Evolutionary conservation across 2,888 invertebrate species (phyloP), one percentile per base, ranked within the genome.

Genomic region (Allygus modestus): DNA sequence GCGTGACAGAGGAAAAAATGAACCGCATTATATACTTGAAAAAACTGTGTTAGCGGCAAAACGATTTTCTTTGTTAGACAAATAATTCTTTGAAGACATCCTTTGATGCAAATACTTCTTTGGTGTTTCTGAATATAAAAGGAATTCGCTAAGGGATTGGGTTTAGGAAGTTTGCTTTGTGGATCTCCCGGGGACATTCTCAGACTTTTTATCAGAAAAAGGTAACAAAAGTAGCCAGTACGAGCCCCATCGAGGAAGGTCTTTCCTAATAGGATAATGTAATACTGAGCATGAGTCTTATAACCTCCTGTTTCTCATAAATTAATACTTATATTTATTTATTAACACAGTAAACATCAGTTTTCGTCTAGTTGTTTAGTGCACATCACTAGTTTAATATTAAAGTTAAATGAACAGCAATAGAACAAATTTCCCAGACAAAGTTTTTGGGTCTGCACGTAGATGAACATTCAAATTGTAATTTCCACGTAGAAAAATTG

Each of bases 101-200:
- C 65, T 65, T 65, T 65, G 65, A 65, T 28, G 65, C 26, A 31
- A 31, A 65, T 28, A 65, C 65, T 65, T 65, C 65, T 65, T 65
- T 65, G 65, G 65, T 65, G 65, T 65, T 58, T 65, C 31, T 65
- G 65, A 65, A 65, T 65, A 26, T 65, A 65, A 65, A 26, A 23
- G 54, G 54, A 65, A 31, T 65, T 12, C 65, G 31, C 65, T 65
- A 20, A 65, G 65, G 65, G 31, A 65, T 65, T 65, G 28, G 31
- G 28, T 65, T 54, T n/a, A 4, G 11, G 54, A 54, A 54, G 65
- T 65, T 65, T 65, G 31, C 31, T 65, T 31, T 65, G 65, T 15
- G 28, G 15, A 31, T 28, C 31, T 65, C 65, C 31, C n/a, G 28
- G 15, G 65, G 65, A 65, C 65, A 65, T 65, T 65, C 65, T 28